phyloP scores from a whole-genome alignment of 2,797 vertebrate species.

The Buphagus erythrorhynchus region DNA sequence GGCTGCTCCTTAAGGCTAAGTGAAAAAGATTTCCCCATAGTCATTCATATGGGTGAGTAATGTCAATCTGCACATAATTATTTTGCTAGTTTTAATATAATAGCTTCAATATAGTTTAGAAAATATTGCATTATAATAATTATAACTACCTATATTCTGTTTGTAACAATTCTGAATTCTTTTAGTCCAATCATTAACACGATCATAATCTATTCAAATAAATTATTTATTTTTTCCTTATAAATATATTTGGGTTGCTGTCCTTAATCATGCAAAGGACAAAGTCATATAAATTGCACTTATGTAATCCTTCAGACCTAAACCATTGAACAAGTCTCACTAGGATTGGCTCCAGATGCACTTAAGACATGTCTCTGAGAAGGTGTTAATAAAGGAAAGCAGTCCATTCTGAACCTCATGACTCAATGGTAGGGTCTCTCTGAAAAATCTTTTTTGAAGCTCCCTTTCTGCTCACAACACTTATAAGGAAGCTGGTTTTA shows the following conservation, averaged over 20 bases:
- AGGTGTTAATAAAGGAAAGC: neutral
- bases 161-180: neutral
- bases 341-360: neutral
- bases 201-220: neutral
- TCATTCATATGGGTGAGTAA: neutral
- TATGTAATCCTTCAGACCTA: neutral
- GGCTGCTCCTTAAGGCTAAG: neutral
- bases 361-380: neutral
- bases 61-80: neutral
- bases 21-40: neutral
- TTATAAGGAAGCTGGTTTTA: neutral
- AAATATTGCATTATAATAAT: neutral
- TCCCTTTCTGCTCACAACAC: neutral
- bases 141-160: neutral
- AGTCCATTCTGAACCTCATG: neutral
- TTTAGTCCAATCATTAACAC: neutral
- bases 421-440: no score
- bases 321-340: neutral
- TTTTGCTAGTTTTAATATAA: neutral
- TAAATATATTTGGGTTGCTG: neutral
- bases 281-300: neutral
- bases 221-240: neutral
- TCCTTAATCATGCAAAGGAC: neutral
- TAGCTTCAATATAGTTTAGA: neutral
- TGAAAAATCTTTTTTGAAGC: neutral